Conservation (phyloP, 2,113 vertebrate genomes). For the Cottus gobio region DNA sequence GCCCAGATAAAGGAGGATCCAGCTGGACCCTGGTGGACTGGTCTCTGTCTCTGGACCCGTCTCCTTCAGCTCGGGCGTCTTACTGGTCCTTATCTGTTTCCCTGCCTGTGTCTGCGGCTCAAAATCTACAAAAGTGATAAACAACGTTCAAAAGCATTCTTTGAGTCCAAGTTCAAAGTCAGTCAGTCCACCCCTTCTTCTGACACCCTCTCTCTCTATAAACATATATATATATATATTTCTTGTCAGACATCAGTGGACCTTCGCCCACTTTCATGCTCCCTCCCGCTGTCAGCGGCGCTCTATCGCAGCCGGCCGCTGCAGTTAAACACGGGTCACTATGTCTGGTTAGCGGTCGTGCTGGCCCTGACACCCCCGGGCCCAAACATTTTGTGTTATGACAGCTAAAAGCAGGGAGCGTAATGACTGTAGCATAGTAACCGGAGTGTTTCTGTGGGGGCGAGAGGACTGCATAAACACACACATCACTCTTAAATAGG, state of each 20-base stretch:
- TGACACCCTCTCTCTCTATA: not conserved
- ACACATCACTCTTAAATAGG: slow-evolving; percentile 67
- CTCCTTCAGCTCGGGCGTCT: not conserved
- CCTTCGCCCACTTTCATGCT: slow-evolving; percentile 32
- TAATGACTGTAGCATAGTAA: slow-evolving; percentile 70
- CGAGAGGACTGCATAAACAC: slow-evolving; percentile 51
- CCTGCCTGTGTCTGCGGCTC: slow-evolving; percentile 19
- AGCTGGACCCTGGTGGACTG: not conserved
- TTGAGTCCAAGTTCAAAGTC: slow-evolving; percentile 34
- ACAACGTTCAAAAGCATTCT: slow-evolving; percentile 38
- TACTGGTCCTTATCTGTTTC: not conserved
- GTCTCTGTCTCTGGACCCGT: slow-evolving; percentile 20
- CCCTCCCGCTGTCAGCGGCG: slow-evolving; percentile 21
- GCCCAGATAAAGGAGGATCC: slow-evolving; percentile 15
- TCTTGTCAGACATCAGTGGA: slow-evolving; percentile 41
- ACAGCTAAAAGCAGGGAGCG: slow-evolving; percentile 71
- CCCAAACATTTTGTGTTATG: slow-evolving; percentile 70
- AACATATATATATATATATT: slow-evolving; percentile 4
- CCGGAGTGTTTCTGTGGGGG: slow-evolving; percentile 67
- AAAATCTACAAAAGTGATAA: slow-evolving; percentile 25
- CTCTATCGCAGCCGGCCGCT: slow-evolving; percentile 12
- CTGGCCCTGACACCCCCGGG: slow-evolving; percentile 37
- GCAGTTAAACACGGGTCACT: slow-evolving; percentile 64
- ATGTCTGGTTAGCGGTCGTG: slow-evolving; percentile 68
- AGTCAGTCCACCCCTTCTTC: slow-evolving; percentile 12